A percentile compares a stretch with the other conserved stretches of the same genome.
phyloP scores from a whole-genome alignment of 2,888 invertebrate species.

The Theretra japonica region DNA sequence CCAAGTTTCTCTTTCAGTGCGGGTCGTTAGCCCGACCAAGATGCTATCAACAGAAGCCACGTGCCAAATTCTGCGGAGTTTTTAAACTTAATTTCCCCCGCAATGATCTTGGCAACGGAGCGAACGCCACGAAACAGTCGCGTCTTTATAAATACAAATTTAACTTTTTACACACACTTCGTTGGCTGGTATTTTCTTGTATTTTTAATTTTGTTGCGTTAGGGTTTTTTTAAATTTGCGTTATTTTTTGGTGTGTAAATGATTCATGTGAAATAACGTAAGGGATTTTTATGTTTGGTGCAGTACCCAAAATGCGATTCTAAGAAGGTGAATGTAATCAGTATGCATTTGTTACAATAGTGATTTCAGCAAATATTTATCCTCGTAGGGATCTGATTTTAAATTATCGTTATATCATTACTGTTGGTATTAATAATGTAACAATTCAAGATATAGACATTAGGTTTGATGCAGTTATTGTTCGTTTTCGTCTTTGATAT shows the following conservation, averaged over 20 bases:
- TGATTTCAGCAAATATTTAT: too few relatives aligned
- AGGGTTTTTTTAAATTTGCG: neutral
- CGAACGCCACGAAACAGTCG: conserved; percentile 9
- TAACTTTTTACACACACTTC: conserved; percentile 14
- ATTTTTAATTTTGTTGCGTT: neutral
- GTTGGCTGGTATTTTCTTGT: neutral
- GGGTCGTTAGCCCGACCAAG: conserved; percentile 26
- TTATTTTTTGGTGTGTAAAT: neutral
- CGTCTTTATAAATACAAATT: conserved; percentile 25
- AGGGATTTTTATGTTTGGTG: too few relatives aligned
- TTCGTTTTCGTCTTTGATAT: too few relatives aligned
- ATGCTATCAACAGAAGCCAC: conserved; percentile 43
- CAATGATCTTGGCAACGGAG: conserved; percentile 40
- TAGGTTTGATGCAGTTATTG: too few relatives aligned
- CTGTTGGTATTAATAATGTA: too few relatives aligned
- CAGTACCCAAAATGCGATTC: too few relatives aligned
- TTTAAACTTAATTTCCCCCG: conserved; percentile 45
- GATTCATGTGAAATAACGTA: too few relatives aligned
- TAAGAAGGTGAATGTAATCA: too few relatives aligned
- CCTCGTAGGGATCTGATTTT: too few relatives aligned
- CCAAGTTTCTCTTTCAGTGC: conserved; percentile 19
- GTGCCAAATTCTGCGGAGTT: conserved; percentile 44
- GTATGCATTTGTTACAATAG: too few relatives aligned
- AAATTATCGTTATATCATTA: too few relatives aligned
- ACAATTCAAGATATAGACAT: too few relatives aligned